phyloP scores from a whole-genome alignment of 2,888 invertebrate species.

The Lasioglossum morio region DNA sequence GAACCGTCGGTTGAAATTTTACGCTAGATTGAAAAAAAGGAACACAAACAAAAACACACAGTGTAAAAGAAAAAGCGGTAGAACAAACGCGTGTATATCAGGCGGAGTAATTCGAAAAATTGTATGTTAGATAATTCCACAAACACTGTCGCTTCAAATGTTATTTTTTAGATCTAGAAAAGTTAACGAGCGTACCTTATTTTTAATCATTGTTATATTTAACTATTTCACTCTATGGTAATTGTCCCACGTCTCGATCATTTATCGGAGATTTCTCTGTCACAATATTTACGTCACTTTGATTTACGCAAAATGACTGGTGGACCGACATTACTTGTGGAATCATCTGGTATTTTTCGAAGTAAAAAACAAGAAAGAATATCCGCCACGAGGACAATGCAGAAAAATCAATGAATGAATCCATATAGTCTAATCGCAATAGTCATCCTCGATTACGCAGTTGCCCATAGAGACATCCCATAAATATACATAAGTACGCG shows the following conservation, averaged over 20 bases:
- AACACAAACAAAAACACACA: constrained; percentile 5
- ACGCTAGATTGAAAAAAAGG: constrained; percentile 12
- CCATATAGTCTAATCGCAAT: constrained; percentile 49
- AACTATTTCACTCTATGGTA: not conserved
- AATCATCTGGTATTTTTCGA: not conserved
- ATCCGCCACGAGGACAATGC: constrained; percentile 52
- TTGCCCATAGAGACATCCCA: constrained; percentile 23
- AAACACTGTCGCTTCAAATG: not conserved
- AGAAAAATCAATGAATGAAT: constrained; percentile 1
- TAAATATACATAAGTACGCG: constrained; percentile 10
- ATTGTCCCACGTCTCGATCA: not conserved
- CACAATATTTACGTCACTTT: not conserved
- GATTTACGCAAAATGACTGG: not conserved
- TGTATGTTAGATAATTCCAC: constrained; percentile 25
- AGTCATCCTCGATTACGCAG: constrained; percentile 45
- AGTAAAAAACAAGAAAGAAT: not conserved
- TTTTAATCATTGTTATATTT: not conserved
- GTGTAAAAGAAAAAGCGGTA: constrained; percentile 35
- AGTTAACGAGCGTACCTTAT: not conserved
- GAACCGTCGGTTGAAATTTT: constrained; percentile 34
- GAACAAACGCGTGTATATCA: constrained; percentile 28
- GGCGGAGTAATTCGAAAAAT: constrained; percentile 46
- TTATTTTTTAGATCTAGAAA: not conserved
- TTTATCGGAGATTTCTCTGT: not conserved
- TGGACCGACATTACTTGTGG: not conserved